phyloP scores from a whole-genome alignment of 2,888 invertebrate species.

The Xestia xanthographa region DNA sequence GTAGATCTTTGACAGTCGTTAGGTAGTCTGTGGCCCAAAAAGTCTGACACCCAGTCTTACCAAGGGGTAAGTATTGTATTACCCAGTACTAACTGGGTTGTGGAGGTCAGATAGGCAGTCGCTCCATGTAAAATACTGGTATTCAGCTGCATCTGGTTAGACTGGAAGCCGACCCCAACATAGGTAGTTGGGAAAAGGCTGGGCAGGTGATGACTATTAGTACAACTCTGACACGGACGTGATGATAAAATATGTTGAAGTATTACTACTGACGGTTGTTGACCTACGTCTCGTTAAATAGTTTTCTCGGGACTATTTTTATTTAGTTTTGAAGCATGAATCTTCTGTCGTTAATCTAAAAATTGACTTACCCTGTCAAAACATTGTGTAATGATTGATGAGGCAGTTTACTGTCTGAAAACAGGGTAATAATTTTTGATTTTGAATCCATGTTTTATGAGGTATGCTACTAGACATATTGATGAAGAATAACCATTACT shows the following conservation, averaged over 20 bases:
- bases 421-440: background rate
- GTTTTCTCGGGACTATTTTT: constrained; percentile 5
- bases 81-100: too few relatives aligned
- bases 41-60: too few relatives aligned
- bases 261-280: background rate
- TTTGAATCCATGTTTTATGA: background rate
- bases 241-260: background rate
- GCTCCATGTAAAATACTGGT: too few relatives aligned
- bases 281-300: background rate
- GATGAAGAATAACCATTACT: background rate
- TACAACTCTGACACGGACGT: background rate
- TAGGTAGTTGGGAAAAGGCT: too few relatives aligned
- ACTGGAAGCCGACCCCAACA: too few relatives aligned
- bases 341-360: constrained; percentile 9
- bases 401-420: background rate
- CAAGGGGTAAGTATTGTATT: too few relatives aligned
- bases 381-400: constrained; percentile 27
- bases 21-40: too few relatives aligned
- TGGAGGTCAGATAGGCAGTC: too few relatives aligned
- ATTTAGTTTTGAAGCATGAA: background rate
- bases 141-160: too few relatives aligned
- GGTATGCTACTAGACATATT: background rate
- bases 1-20: too few relatives aligned
- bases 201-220: too few relatives aligned
- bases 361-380: constrained; percentile 14